Evolutionary conservation across 2,113 vertebrate genomes (phyloP), one percentile per base, ranked within the genome.

Genomic region (Hiodon tergisus): DNA sequence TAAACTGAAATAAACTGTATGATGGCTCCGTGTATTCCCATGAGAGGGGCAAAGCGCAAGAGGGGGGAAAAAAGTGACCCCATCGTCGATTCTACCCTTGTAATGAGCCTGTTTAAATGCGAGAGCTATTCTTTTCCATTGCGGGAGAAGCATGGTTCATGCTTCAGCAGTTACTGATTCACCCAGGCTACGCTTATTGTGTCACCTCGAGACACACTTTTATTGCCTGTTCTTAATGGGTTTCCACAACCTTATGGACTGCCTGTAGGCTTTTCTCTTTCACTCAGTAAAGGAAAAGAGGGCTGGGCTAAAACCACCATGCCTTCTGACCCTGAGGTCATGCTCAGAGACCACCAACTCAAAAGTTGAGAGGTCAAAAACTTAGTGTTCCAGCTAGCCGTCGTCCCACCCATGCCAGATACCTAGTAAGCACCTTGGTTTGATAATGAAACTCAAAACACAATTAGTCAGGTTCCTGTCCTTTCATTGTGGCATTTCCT

Each of bases 161-260:
- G 16, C 2, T 1, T 13, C 6, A 31, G 5, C 17, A 10, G 73
- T 58, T 51, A 74, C 62, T 74, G 47, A 73, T 73, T 65, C 46
- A 75, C 73, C 53, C n/a, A 5, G 31, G 13, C 53, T 10, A 17
- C 46, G 31, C 17, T 51, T 47, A 16, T 31, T 14, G 13, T 3
- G 2, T 31, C 14, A 6, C 69, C 17, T 13, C 8, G 13, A 31
- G 31, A 74, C 73, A 50, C 52, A 57, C 31, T 13, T 54, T 54
- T 57, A 55, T 14, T 9, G 16, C 72, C 52, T 3, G n/a, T 1
- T 47, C 55, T 67, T 65, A 67, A 50, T 59, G 54, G 2, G 8
- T 74, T 75, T 67, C 63, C 73, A 67, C 73, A 50, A 67, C 65
- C 46, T 11, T 7, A 74, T 8, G 14, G 67, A 46, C 14, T 3